Evolutionary conservation across 2,113 vertebrate genomes (phyloP), one percentile per base, ranked within the genome.

Genomic region (Passer domesticus): DNA sequence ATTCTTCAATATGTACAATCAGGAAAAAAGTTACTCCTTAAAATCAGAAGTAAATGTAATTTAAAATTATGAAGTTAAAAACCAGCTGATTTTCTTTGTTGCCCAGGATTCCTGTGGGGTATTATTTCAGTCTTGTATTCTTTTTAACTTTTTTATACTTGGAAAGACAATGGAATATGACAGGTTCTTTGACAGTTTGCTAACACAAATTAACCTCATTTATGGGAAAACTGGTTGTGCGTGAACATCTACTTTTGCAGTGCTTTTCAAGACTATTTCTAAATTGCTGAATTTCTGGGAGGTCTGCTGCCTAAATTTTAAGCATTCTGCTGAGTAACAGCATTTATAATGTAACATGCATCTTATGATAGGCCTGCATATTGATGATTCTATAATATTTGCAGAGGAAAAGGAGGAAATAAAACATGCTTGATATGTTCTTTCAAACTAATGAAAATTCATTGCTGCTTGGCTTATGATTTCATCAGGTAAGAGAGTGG

Each of bases 141-240:
- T 90, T 77, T 94, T 89, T 62, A 96, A 83, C 47, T 92, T 87
- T 78, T 90, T 80, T 89, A n/a, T 95, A 67, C 85, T 87, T 78
- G 86, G 90, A 89, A 95, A 96, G 84, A 96, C 94, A 97, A 98
- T 96, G 91, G 89, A 74, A 87, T 93, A 69, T 96, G 94, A 95
- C 94, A 97, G 74, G 63, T 93, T 96, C 89, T 87, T 92, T 95
- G 96, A 94, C 92, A 95, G 68, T 95, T 98, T 96, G 91, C 69
- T 97, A 87, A 97, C 90, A 96, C 25, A 76, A 96, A 97, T 97
- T 97, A 97, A 96, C 97, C 92, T 96, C 59, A 87, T 95, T 97
- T 96, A 90, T 55, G 15, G 35, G 89, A 90, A 94, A 92, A 96
- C 43, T 72, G 82, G n/a, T 88, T 97, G 60, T 60, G 59, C 87